Evolutionary conservation across 2,888 invertebrate species (phyloP).

Genomic region (Caenorhabditis drosophilae): DNA sequence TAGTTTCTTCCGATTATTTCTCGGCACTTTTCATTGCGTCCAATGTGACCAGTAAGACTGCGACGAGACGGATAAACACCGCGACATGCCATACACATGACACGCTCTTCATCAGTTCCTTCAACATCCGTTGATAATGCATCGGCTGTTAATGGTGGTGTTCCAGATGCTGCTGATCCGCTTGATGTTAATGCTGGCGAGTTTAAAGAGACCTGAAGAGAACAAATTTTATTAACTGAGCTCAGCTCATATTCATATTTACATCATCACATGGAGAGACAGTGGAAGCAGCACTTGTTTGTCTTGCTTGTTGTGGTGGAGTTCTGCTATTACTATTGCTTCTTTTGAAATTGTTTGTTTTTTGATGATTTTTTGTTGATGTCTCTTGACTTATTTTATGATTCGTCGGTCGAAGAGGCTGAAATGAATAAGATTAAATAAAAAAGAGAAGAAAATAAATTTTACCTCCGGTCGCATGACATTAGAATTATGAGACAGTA

Average conservation of each 20-base stretch:
- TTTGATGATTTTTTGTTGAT: too few relatives aligned
- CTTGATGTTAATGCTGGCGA: conserved; percentile 33
- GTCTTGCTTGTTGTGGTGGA: not conserved
- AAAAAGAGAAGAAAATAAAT: not conserved
- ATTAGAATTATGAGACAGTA: not conserved
- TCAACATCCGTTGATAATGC: conserved; percentile 25
- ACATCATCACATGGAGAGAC: conserved; percentile 35
- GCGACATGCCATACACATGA: conserved; percentile 62
- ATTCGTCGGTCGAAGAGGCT: conserved; percentile 9
- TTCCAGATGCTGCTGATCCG: conserved; percentile 32
- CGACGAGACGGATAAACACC: conserved; percentile 61
- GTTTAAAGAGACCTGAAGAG: conserved; percentile 25
- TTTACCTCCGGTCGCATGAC: conserved; percentile 2
- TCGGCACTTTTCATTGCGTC: conserved; percentile 63
- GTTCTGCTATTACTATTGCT: not conserved
- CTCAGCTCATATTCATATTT: too few relatives aligned
- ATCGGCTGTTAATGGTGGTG: conserved; percentile 21
- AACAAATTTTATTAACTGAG: too few relatives aligned
- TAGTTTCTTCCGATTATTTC: conserved; percentile 59
- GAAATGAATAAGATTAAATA: not conserved
- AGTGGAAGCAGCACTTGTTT: conserved; percentile 13
- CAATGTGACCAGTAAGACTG: conserved; percentile 63
- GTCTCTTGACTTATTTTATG: not conserved
- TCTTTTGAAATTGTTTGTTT: conserved; percentile 6
- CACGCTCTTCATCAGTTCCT: conserved; percentile 46